phyloP scores from a whole-genome alignment of 2,797 vertebrate species.

The Lophius americanus region DNA sequence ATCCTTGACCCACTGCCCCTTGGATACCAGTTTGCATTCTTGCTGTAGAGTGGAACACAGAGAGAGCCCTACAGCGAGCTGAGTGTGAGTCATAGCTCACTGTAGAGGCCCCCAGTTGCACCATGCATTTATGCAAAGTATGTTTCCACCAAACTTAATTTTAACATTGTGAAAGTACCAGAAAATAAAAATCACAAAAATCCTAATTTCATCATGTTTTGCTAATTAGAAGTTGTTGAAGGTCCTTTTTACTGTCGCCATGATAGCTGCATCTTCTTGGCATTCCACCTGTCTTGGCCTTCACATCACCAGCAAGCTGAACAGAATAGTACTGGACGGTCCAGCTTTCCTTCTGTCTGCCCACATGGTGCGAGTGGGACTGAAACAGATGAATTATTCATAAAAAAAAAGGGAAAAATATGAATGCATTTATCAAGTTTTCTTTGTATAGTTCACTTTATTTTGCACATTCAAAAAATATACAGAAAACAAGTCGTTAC shows the following conservation, averaged over 20 bases:
- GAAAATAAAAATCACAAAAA: no score
- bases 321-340: neutral
- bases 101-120: constrained; percentile 44
- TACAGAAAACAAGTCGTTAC: no score
- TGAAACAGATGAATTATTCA: constrained; percentile 1
- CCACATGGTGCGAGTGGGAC: neutral
- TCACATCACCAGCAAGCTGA: neutral
- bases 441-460: neutral
- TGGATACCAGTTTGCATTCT: constrained; percentile 62
- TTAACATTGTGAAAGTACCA: no score
- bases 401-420: neutral
- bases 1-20: constrained; percentile 64
- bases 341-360: neutral
- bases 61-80: constrained; percentile 53
- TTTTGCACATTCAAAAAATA: no score
- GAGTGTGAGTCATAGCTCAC: constrained; percentile 29
- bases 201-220: no score
- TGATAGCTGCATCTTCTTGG: neutral
- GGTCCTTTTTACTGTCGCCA: neutral
- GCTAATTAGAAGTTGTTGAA: no score
- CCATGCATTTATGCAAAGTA: constrained; percentile 31
- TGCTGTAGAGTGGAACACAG: constrained; percentile 61
- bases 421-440: neutral
- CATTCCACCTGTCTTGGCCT: neutral
- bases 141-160: constrained; percentile 27